Base-by-base conservation (phyloP, 1,140 invertebrate genomes). In the Neuroterus valhalla region DNA sequence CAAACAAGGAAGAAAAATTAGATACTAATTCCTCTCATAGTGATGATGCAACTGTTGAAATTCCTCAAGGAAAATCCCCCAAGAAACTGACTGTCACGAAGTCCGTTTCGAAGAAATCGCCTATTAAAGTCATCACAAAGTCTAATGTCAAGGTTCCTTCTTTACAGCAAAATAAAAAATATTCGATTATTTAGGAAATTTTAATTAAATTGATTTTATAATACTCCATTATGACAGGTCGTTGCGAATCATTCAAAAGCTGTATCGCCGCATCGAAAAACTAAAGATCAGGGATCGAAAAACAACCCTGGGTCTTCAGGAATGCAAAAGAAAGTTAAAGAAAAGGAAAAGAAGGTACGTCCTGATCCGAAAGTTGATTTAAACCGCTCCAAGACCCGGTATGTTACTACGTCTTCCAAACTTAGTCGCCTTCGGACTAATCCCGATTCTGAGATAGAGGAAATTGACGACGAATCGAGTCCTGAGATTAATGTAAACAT, bases 101-200 rank as follows among this genome's bases (percentile, higher is more conserved):
- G 10, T 17, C 48, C 19, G 3, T 31, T 23, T 21, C 55, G 4
- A 84, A 78, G 74, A 85, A 78, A 43, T 81, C 81, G 6, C 78
- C 82, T 1, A 67, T 21, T 0, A 85, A 80, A 66, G 23, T 68
- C 6, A 8, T 62, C 3, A 75, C 73, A 23, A 85, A 82, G 46
- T 17, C 77, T 8, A 76, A 76, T 17, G 62, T 72, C 21, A 81
- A 71, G 55, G 52, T 78, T 44, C 21, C 15, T 14, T 52, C 17
- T 31, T 52, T 5, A 52, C 23, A 19, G 31, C 10, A 19, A 43
- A 77, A 73, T 14, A 76, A 75, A 75, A 38, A 50, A 44, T 68
- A 26, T n/a, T 55, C 11, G 17, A 48, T 19, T 19, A 19, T 26
- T 68, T 78, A 3, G 68, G 67, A 26, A 19, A 31, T 31, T 46